A percentile compares a stretch with the other conserved stretches of the same genome.
phyloP scores from a whole-genome alignment of 2,113 vertebrate genomes.

The Eretmochelys imbricata region DNA sequence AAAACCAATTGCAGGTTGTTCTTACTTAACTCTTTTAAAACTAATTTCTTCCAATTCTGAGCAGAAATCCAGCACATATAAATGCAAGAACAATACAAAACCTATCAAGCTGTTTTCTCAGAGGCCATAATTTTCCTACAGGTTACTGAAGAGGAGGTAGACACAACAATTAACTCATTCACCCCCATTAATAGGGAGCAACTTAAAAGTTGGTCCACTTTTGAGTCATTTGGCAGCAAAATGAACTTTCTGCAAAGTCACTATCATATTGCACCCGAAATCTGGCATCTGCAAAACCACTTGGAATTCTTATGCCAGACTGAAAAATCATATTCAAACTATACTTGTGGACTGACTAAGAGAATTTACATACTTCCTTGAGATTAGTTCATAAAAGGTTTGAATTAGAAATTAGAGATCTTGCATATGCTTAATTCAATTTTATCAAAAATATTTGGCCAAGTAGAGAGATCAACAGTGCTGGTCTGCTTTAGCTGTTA shows the following conservation, averaged over 20 bases:
- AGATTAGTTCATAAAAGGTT: not conserved
- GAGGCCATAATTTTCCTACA: not conserved
- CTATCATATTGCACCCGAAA: conserved; percentile 4
- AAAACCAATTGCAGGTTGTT: not conserved
- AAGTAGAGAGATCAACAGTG: not conserved
- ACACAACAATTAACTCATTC: not conserved
- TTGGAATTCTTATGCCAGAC: conserved; percentile 19
- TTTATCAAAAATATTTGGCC: not conserved
- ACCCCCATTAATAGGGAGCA: not conserved
- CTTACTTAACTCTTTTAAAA: not conserved
- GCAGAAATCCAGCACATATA: not conserved
- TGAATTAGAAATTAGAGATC: not conserved
- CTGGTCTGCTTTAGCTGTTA: not conserved
- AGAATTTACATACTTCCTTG: not conserved
- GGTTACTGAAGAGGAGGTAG: not conserved
- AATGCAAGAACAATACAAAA: not conserved
- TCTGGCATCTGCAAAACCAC: not conserved
- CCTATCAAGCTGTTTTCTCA: not conserved
- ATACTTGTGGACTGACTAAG: not conserved
- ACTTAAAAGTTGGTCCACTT: not conserved
- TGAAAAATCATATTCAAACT: conserved; percentile 1
- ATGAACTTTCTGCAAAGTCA: conserved; percentile 16
- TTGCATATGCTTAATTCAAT: not conserved
- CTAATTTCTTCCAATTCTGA: not conserved
- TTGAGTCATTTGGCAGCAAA: not conserved